Evolutionary conservation across 2,888 invertebrate species (phyloP), one percentile per base, ranked within the genome.

Genomic region (Elysia crispata): DNA sequence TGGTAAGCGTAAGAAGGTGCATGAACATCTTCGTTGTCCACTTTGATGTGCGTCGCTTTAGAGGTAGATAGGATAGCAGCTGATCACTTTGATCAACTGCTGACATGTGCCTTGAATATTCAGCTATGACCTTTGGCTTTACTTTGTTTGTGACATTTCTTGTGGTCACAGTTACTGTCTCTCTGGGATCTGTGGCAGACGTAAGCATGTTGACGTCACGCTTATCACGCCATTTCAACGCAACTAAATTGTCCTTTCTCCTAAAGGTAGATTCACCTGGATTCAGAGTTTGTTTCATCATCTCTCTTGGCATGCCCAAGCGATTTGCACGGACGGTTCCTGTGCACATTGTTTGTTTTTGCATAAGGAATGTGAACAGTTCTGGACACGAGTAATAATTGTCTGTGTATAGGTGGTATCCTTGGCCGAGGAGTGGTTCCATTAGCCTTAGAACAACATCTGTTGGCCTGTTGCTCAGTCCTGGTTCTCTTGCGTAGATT

Each of bases 371-470:
- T 13, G 50, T 57, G 5, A 20, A 69, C 6, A 60, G 23, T 18
- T 60, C 60, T 8, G 60, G 60, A 15, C 60, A 15, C 15, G 60
- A 8, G 23, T 60, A 60, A 23, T 60, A 60, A 60, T 60, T 60
- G 60, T 70, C 77, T 0, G 69, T 54, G 25, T 31, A 77, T 6
- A 77, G 20, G 11, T 69, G 30, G 20, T 30, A 57, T 6, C 70
- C 69, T 1, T 54, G 11, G 50, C 67, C 50, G 20, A 76, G 67
- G 15, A 77, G 77, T 15, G 77, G 77, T 11, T 50, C 77, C 11
- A 57, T 33, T 20, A 77, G 50, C 5, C 69, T 1, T 3, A 54
- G 13, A 0, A 69, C 77, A 15, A 69, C 70, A 57, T 77, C 77
- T 1, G 31, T 69, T 11, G 77, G 77, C 28, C 30, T 54, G 70